Evolutionary conservation across 2,797 vertebrate genomes (phyloP), one percentile per base, ranked within the genome.

Genomic region (Acanthiza pusilla): DNA sequence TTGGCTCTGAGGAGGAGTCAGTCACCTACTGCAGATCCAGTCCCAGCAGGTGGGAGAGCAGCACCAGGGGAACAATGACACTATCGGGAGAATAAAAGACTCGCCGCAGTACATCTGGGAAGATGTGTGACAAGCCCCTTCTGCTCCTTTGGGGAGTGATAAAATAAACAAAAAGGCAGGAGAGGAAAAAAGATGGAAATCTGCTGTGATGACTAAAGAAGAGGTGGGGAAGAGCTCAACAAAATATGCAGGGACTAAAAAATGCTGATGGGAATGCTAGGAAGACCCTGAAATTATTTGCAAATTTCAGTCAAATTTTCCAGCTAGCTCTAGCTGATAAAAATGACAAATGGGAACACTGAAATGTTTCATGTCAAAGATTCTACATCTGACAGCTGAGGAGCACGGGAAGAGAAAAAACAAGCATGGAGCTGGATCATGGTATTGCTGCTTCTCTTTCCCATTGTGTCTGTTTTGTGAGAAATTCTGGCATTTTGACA

Each of bases 1-100:
- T 90, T 91, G 71, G 63, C 93, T 94, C 91, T 87, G 51, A 91
- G 76, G 65, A 90, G 57, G 19, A 84, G 27, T 75, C 54, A 42
- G 83, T 78, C 89, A 91, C 85, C 89, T 86, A 91, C 88, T 93
- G 85, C 91, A 91, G 88, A 79, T 76, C 62, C 79, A 90, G 48
- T 42, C 92, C 36, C 94, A 95, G 94, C 77, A 96, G 92, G 94
- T 93, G 89, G 92, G 86, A 88, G 36, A 85, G 40, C 34, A 91
- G 80, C 89, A 79, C 71, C 4, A 16, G 77, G 65, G 58, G 60
- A 75, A 57, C 70, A 91, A 75, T 50, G 63, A 82, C 0, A 0
- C 67, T 81, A 45, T 61, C 0, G 0, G 74, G 50, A 93, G 53
- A 94, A 94, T 76, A 88, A 94, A 95, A 84, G 89, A 66, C 55